Evolutionary conservation across 2,888 invertebrate species (phyloP).

Genomic region (Heterodera filipjevi): DNA sequence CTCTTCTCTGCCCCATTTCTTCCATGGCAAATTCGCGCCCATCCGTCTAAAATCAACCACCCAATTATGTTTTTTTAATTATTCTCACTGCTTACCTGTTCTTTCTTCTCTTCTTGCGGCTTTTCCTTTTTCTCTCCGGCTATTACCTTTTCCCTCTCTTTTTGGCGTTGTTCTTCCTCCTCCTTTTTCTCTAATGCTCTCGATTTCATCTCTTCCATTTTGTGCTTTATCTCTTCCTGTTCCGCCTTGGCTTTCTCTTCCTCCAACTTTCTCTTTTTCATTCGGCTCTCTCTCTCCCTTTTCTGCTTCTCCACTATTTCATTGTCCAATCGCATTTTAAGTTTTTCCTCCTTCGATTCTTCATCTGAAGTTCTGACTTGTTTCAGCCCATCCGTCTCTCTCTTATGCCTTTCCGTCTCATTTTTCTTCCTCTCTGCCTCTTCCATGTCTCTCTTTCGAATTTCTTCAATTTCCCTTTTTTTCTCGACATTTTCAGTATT

Average conservation of each 20-base stretch:
- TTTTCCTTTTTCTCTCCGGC: conserved; percentile 32
- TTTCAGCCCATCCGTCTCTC: conserved; percentile 23
- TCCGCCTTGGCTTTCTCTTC: conserved; percentile 39
- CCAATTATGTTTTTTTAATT: conserved; percentile 30
- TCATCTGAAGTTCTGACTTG: background rate
- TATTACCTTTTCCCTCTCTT: conserved; percentile 35
- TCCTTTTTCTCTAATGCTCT: conserved; percentile 32
- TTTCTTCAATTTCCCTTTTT: conserved; percentile 33
- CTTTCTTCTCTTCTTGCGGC: conserved; percentile 30
- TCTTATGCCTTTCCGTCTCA: conserved; percentile 28
- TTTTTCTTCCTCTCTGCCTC: conserved; percentile 29
- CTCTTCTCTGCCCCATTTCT: conserved; percentile 32
- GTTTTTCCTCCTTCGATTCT: conserved; percentile 30
- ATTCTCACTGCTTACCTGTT: conserved; percentile 16
- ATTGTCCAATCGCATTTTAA: background rate
- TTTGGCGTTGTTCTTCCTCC: conserved; percentile 37
- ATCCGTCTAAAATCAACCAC: background rate
- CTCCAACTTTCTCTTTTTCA: conserved; percentile 37
- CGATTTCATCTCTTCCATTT: conserved; percentile 30
- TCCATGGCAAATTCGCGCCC: conserved; percentile 15
- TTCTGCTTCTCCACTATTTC: conserved; percentile 16
- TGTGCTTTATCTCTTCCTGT: conserved; percentile 22
- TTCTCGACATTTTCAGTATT: conserved; percentile 24
- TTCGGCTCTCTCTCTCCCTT: conserved; percentile 39
- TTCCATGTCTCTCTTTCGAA: conserved; percentile 17